Percentiles rank a stretch among this genome's conserved stretches.
phyloP scores from a whole-genome alignment of 2,113 vertebrate genomes.

The Polypterus senegalus region DNA sequence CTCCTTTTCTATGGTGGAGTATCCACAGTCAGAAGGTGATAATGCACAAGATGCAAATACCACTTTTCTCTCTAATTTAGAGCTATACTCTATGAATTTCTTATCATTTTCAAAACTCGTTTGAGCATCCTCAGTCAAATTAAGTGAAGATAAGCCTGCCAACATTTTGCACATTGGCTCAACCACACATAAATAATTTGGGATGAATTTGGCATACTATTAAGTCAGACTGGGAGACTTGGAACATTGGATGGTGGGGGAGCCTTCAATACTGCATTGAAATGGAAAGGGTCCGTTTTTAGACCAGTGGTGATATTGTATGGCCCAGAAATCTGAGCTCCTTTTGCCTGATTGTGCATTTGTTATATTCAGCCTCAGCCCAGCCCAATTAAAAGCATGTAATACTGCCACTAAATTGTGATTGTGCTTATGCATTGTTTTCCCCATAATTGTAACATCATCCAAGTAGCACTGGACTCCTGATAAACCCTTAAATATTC shows the following conservation, averaged over 20 bases:
- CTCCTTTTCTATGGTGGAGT: neutral
- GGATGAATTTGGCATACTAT: neutral
- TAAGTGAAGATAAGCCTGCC: neutral
- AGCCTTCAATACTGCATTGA: too few species aligned
- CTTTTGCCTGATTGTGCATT: too few species aligned
- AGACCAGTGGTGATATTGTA: too few species aligned
- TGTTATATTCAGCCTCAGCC: too few species aligned
- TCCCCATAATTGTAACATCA: too few species aligned
- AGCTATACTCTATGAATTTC: neutral
- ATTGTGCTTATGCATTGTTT: too few species aligned
- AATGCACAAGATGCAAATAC: neutral
- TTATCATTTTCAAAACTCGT: neutral
- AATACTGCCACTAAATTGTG: too few species aligned
- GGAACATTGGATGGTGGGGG: neutral
- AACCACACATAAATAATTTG: neutral
- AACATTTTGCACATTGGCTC: neutral
- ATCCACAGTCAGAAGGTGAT: neutral
- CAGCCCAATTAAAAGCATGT: too few species aligned
- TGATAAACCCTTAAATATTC: too few species aligned
- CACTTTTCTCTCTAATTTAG: constrained; percentile 1
- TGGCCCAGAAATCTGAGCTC: too few species aligned
- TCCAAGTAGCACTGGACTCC: too few species aligned
- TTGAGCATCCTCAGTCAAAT: neutral
- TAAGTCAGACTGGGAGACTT: neutral
- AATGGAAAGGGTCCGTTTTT: too few species aligned